phyloP scores from a whole-genome alignment of 2,888 invertebrate genomes.

The Harpalus rubripes region DNA sequence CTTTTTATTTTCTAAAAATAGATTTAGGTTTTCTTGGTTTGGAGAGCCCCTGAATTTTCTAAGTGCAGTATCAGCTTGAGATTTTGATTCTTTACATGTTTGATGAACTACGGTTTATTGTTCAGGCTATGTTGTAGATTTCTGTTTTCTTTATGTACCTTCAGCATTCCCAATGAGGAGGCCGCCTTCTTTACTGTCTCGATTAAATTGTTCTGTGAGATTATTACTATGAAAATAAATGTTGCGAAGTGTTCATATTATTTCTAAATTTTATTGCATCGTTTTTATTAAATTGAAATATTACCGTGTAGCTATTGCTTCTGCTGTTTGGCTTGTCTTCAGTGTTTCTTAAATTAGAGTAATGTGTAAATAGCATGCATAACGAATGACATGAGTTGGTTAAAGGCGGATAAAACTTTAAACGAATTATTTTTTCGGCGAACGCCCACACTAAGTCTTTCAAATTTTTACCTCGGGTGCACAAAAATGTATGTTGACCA shows the following conservation, averaged over 20 bases:
- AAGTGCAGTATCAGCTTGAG: not conserved
- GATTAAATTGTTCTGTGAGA: not conserved
- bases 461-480: not conserved
- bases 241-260: not conserved
- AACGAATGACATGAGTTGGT: no score
- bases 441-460: not conserved
- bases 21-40: not conserved
- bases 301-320: no score
- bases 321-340: no score
- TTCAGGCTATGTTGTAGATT: not conserved
- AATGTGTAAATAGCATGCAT: no score
- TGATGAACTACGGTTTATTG: not conserved
- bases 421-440: not conserved
- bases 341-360: no score
- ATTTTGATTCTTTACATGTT: conserved; percentile 18
- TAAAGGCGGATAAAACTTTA: no score
- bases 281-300: no score
- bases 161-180: conserved; percentile 9
- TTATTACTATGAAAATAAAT: conserved; percentile 16
- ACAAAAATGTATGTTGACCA: not conserved
- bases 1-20: conserved; percentile 15
- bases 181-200: not conserved
- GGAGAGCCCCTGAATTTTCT: not conserved
- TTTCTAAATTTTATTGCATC: not conserved
- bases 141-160: not conserved